Evolutionary conservation across 2,797 vertebrate species (phyloP), one percentile per base, ranked within the genome.

Genomic region (Telmatherina bonti): DNA sequence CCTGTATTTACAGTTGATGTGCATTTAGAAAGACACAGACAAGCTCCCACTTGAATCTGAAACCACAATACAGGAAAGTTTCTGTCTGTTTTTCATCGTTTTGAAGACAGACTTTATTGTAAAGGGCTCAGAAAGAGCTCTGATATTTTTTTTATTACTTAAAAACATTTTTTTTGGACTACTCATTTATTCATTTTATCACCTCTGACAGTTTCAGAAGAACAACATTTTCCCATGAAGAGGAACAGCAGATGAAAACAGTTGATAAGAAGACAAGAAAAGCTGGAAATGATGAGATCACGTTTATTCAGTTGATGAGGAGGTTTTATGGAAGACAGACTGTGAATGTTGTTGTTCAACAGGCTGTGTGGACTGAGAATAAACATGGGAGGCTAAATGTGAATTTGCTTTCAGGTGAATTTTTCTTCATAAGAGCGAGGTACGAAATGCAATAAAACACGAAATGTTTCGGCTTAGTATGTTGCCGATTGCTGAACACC

Each of bases 161-260:
- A n/a, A n/a, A n/a, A n/a, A n/a, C n/a, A n/a, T n/a, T n/a, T n/a
- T n/a, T n/a, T n/a, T n/a, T n/a, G n/a, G n/a, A n/a, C n/a, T n/a
- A n/a, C n/a, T n/a, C n/a, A n/a, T n/a, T n/a, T n/a, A n/a, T n/a
- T n/a, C n/a, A n/a, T n/a, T n/a, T n/a, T n/a, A n/a, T n/a, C n/a
- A n/a, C n/a, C n/a, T n/a, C n/a, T n/a, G n/a, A n/a, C n/a, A n/a
- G n/a, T n/a, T n/a, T n/a, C n/a, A n/a, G n/a, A n/a, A n/a, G n/a
- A n/a, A n/a, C n/a, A n/a, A n/a, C n/a, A 36, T 66, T 20, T 83
- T 85, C 81, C 74, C 81, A 72, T 58, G 77, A 74, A 76, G 53
- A 16, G 15, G 22, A 38, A 1, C 53, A 49, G 47, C 62, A 78
- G 83, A 87, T 76, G 63, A 71, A 63, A 74, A 65, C 59, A 35